Evolutionary conservation across 2,113 vertebrate species (phyloP).

Genomic region (Eolophus roseicapilla): DNA sequence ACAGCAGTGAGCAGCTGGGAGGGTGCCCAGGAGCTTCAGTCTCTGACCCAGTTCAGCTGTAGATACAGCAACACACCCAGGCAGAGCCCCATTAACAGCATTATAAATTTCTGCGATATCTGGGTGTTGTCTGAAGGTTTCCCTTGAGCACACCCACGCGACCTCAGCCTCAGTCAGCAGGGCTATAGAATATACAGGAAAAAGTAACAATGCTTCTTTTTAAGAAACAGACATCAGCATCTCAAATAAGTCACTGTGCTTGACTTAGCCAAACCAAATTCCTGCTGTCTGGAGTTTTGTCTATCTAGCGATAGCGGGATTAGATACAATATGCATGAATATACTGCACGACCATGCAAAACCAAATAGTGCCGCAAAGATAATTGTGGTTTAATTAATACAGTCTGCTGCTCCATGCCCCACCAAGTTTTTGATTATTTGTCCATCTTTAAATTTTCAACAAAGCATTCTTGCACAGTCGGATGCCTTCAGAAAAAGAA

Average conservation of each 20-base stretch:
- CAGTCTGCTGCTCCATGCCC: conserved; percentile 23
- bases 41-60: background rate
- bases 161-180: background rate
- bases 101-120: background rate
- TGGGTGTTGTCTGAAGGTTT: conserved; percentile 16
- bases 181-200: background rate
- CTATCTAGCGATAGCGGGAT: conserved; percentile 2
- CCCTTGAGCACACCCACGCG: background rate
- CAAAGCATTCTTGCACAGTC: conserved; percentile 53
- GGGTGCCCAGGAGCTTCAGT: background rate
- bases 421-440: conserved; percentile 49
- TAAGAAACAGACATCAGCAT: background rate
- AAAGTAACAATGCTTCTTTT: conserved; percentile 24
- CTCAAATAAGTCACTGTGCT: conserved; percentile 22
- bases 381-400: conserved; percentile 55
- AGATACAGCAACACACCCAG: conserved; percentile 7
- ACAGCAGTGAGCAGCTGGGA: background rate
- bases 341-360: background rate
- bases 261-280: conserved; percentile 40
- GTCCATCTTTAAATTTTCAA: conserved; percentile 48
- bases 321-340: background rate
- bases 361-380: conserved; percentile 15
- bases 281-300: conserved; percentile 34
- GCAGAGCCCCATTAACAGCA: background rate
- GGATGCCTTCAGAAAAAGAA: background rate